phyloP scores from a whole-genome alignment of 2,113 vertebrate genomes.

The Ceyx margarethae region DNA sequence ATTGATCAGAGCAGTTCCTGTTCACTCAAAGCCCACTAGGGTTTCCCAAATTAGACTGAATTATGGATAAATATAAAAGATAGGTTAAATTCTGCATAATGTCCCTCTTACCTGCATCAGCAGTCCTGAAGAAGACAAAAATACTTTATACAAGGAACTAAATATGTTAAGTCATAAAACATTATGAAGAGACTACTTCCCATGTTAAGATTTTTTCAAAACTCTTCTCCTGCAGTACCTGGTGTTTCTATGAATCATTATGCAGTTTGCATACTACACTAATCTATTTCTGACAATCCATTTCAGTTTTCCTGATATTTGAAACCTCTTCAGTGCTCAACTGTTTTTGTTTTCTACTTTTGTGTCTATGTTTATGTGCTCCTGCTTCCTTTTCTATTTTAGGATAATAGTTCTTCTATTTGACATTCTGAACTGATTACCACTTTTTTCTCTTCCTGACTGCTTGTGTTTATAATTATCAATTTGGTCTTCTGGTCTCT shows the following conservation, averaged over 20 bases:
- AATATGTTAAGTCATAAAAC: background rate
- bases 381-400: background rate
- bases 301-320: background rate
- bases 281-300: background rate
- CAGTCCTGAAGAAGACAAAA: background rate
- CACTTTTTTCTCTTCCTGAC: background rate
- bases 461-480: conserved; percentile 4
- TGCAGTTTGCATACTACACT: background rate
- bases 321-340: background rate
- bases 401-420: conserved; percentile 18
- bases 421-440: conserved; percentile 38
- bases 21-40: background rate
- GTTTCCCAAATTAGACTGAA: background rate
- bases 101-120: background rate
- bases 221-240: background rate
- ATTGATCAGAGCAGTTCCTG: background rate
- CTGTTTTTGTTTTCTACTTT: background rate
- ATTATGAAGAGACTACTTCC: background rate
- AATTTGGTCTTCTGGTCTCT: background rate
- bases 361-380: background rate
- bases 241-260: background rate
- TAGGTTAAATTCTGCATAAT: background rate
- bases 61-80: background rate
- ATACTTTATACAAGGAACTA: background rate
- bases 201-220: background rate